Percentiles rank a stretch among this genome's conserved stretches.
These are phyloP conservation scores for Lasioglossum marginatum DNA, from an alignment of 2,888 invertebrate genomes.

Conservation along the genomic window DNA sequence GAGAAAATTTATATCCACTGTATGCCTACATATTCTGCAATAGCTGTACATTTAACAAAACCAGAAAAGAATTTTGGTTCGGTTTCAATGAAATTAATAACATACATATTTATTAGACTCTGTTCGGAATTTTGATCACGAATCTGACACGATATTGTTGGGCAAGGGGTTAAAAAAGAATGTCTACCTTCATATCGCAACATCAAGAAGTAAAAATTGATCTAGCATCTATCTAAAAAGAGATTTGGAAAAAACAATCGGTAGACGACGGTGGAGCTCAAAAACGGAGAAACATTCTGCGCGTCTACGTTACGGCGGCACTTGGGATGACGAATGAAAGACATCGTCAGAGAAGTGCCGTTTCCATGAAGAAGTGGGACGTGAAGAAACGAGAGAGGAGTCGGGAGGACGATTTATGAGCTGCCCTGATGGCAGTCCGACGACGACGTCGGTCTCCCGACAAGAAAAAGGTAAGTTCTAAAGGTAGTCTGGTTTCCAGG, in stretches of 20 bases:
- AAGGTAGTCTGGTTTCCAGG: not conserved
- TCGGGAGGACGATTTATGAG: conserved; percentile 66
- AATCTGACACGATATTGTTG: too few relatives aligned
- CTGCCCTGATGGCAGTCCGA: conserved; percentile 34
- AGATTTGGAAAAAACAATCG: not conserved
- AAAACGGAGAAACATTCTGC: not conserved
- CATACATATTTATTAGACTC: too few relatives aligned
- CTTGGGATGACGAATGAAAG: conserved; percentile 23
- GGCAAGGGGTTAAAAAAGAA: too few relatives aligned
- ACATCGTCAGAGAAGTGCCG: not conserved
- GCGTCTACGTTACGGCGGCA: not conserved
- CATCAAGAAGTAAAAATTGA: too few relatives aligned
- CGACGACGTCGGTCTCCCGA: conserved; percentile 38
- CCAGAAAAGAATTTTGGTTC: too few relatives aligned
- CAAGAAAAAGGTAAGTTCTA: conserved; percentile 9
- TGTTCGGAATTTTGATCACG: too few relatives aligned
- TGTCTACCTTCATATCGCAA: too few relatives aligned
- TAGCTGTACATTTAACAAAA: too few relatives aligned
- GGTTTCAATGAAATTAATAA: too few relatives aligned
- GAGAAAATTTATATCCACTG: too few relatives aligned
- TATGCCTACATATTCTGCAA: too few relatives aligned
- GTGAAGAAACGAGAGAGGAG: not conserved
- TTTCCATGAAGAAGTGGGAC: not conserved
- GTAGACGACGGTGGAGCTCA: not conserved
- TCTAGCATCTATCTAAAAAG: too few relatives aligned